Conservation (phyloP, 1,140 invertebrate genomes). For the Bacillus rossius region DNA sequence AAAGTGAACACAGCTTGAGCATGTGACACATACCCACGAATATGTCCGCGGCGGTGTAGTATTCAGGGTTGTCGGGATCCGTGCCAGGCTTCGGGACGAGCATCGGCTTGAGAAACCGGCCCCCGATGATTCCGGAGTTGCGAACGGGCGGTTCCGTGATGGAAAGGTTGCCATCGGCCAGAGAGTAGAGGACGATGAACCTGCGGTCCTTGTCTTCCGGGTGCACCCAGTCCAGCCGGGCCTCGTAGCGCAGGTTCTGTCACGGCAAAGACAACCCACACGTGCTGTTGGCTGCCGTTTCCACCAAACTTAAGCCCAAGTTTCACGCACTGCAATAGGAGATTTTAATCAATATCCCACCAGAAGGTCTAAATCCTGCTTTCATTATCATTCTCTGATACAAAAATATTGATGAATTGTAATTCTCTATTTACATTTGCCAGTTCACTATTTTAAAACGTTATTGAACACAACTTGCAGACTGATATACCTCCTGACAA, state of each 20-base stretch:
- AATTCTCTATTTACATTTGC: too few relatives aligned
- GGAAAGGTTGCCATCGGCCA: slow-evolving; percentile 54
- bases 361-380: too few relatives aligned
- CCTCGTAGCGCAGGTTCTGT: slow-evolving; percentile 54
- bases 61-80: slow-evolving; percentile 51
- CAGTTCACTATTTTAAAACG: too few relatives aligned
- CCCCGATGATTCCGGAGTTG: slow-evolving; percentile 63
- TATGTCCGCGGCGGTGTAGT: slow-evolving; percentile 61
- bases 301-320: too few relatives aligned
- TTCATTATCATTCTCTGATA: too few relatives aligned
- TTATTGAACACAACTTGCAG: too few relatives aligned
- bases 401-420: too few relatives aligned
- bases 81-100: slow-evolving; percentile 60
- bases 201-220: slow-evolving; percentile 58
- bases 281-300: too few relatives aligned
- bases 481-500: too few relatives aligned
- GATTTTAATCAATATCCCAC: too few relatives aligned
- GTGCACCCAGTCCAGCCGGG: slow-evolving; percentile 57
- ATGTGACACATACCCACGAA: slow-evolving; percentile 44
- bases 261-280: neutral
- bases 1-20: too few relatives aligned
- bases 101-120: slow-evolving; percentile 63
- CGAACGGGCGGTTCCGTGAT: slow-evolving; percentile 53
- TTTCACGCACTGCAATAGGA: too few relatives aligned
- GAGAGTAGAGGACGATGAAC: slow-evolving; percentile 60